Evolutionary conservation across 2,797 vertebrate genomes (phyloP), one percentile per base, ranked within the genome.

Genomic region (Ctenopoma kingsleyae): DNA sequence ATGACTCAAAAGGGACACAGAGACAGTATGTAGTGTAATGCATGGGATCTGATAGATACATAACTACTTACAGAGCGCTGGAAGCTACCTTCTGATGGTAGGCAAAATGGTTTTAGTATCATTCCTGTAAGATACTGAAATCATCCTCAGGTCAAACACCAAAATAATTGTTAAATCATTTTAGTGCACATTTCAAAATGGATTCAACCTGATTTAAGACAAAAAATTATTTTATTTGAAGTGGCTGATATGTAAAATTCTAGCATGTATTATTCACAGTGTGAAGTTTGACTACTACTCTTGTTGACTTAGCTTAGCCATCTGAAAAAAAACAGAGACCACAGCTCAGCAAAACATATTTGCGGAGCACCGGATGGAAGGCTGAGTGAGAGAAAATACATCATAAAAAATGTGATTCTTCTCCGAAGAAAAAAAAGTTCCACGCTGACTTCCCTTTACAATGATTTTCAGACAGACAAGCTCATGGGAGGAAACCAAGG

Each of bases 391-490:
- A 73, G 75, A 86, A 91, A 89, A 90, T 67, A 90, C 9, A 69
- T 88, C 72, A 71, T 78, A 81, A 90, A 90, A 88, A 80, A 83
- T 56, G 67, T 65, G 83, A 85, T 78, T 87, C 79, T 81, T 79
- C 82, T 82, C 62, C 17, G 50, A 67, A 49, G 54, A 73, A 64
- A 80, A 76, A 83, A 77, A 67, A 17, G 58, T 81, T 86, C 85
- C 83, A 88, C 78, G 47, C 80, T 59, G 83, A 88, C 86, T 88
- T 89, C 74, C 77, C 32, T 32, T 78, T 82, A 82, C 60, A 86
- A 64, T 80, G 69, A 64, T 84, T 90, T 81, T 87, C 85, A 89
- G 85, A 90, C 85, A 78, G 83, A 89, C 87, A 64, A 86, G 74
- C 83, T 86, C 84, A 27, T 43, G 87, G 84, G 86, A 85, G 83